These are phyloP conservation scores for Hecatera dysodea DNA, from an alignment of 2,888 invertebrate genomes.

Conservation along the genomic window DNA sequence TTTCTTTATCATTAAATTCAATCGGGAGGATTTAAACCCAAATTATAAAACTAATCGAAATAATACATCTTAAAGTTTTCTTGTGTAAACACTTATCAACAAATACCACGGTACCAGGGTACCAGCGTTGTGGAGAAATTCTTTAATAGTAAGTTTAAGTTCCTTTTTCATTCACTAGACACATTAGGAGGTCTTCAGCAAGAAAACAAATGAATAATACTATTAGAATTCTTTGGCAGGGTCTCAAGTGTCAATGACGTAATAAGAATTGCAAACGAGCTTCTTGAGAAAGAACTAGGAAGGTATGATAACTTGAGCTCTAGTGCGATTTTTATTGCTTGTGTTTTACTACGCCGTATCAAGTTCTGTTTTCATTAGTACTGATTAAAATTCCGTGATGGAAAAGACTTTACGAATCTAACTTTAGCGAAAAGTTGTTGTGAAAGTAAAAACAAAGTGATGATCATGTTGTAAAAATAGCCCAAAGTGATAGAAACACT, in stretches of 20 bases:
- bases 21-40: not conserved
- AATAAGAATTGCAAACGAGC: slow-evolving; percentile 47
- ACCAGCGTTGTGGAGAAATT: not conserved
- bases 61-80: not conserved
- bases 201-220: slow-evolving; percentile 38
- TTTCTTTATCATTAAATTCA: not conserved
- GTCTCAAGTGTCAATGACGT: slow-evolving; percentile 41
- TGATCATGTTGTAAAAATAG: not conserved
- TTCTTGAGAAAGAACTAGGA: slow-evolving; percentile 30
- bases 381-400: slow-evolving; percentile 42
- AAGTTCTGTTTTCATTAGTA: slow-evolving; percentile 35
- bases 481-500: not conserved
- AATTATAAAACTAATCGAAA: not conserved
- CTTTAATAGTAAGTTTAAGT: not conserved
- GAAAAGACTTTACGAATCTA: slow-evolving; percentile 7
- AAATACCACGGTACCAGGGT: not conserved
- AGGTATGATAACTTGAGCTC: slow-evolving; percentile 40
- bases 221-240: slow-evolving; percentile 43
- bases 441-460: not conserved
- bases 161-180: slow-evolving; percentile 9
- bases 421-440: not conserved
- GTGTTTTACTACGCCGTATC: slow-evolving; percentile 28
- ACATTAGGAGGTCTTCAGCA: slow-evolving; percentile 3
- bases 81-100: not conserved
- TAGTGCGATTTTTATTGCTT: slow-evolving; percentile 29